phyloP scores from a whole-genome alignment of 1,140 invertebrate genomes.

The Hermatobates lingyangjiaoensis region DNA sequence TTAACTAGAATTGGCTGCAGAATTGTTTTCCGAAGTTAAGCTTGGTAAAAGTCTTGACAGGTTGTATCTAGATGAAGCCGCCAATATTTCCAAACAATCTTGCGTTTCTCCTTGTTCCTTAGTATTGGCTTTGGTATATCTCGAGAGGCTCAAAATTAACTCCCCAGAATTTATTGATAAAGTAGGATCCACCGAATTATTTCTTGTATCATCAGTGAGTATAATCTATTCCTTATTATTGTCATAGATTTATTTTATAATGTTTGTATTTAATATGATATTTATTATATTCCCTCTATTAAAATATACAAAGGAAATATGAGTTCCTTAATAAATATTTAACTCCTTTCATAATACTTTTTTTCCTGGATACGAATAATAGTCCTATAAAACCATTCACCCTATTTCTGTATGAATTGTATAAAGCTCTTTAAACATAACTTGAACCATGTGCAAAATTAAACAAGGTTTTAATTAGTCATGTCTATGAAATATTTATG shows the following conservation, averaged over 20 bases:
- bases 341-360: background rate
- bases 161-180: conserved; percentile 65
- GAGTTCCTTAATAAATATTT: background rate
- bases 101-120: conserved; percentile 72
- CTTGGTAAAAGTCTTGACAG: conserved; percentile 49
- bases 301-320: background rate
- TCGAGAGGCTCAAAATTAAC: conserved; percentile 58
- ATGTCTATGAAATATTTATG: background rate
- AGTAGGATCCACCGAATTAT: conserved; percentile 71
- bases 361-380: background rate
- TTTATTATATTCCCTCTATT: background rate
- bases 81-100: conserved; percentile 51
- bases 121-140: conserved; percentile 64
- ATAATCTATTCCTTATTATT: background rate
- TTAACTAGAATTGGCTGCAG: conserved; percentile 53
- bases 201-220: conserved; percentile 76
- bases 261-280: background rate
- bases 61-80: conserved; percentile 58
- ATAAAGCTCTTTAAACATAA: conserved; percentile 7
- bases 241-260: background rate
- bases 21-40: conserved; percentile 53
- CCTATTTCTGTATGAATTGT: conserved; percentile 1
- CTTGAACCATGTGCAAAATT: conserved; percentile 2
- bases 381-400: background rate
- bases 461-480: background rate